A percentile compares a stretch with the other conserved stretches of the same genome.
Evolutionary conservation across 2,888 invertebrate species (phyloP).

Genomic region (Xanthorhoe designata): DNA sequence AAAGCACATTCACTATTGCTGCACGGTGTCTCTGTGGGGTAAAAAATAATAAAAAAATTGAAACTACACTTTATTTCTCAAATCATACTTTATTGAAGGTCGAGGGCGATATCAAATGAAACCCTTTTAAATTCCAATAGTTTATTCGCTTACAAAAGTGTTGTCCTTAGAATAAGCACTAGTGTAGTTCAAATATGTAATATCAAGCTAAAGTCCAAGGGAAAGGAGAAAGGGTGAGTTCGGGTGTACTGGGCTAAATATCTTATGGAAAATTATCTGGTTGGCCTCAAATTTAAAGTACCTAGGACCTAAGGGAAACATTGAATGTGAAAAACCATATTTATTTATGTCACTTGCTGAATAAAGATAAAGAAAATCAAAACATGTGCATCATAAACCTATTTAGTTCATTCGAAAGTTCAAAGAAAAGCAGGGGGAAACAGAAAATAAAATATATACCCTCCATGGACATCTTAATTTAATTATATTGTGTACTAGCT

Average conservation of each 20-base stretch:
- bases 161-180: slow-evolving; percentile 46
- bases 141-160: slow-evolving; percentile 70
- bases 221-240: slow-evolving; percentile 49
- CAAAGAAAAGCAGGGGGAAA: neutral
- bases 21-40: slow-evolving; percentile 44
- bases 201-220: slow-evolving; percentile 53
- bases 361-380: neutral
- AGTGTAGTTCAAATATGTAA: slow-evolving; percentile 41
- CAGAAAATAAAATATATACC: neutral
- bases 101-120: slow-evolving; percentile 78
- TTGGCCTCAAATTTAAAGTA: neutral
- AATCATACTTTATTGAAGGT: slow-evolving; percentile 79
- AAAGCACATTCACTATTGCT: slow-evolving; percentile 58
- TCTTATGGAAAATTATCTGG: slow-evolving; percentile 2
- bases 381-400: neutral
- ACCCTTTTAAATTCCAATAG: slow-evolving; percentile 73
- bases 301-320: neutral
- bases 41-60: slow-evolving; percentile 64
- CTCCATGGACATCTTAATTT: neutral
- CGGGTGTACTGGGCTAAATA: slow-evolving; percentile 43
- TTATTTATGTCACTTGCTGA: neutral
- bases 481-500: neutral
- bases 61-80: slow-evolving; percentile 80
- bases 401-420: neutral
- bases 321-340: neutral